phyloP scores from a whole-genome alignment of 1,140 invertebrate species.

The Cepaea nemoralis region DNA sequence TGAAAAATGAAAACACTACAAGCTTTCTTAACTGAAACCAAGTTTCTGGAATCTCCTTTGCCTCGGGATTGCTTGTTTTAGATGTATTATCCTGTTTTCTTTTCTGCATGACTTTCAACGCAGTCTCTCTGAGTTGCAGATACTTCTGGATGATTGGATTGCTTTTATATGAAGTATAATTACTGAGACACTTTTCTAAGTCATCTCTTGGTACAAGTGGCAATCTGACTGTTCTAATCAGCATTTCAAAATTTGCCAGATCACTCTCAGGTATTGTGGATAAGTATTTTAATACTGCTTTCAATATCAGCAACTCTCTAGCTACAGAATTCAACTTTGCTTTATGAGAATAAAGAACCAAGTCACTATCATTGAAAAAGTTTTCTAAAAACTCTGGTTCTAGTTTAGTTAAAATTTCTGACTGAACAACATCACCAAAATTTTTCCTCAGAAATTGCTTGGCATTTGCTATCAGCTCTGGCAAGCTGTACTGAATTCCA shows the following conservation, averaged over 20 bases:
- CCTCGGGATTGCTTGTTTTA: no score
- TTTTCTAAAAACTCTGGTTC: conserved; percentile 2
- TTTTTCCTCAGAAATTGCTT: not conserved
- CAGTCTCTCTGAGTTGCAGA: not conserved
- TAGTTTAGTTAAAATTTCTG: not conserved
- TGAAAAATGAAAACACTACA: not conserved
- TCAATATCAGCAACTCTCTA: conserved; percentile 13
- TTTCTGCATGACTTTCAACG: not conserved
- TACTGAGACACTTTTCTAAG: not conserved
- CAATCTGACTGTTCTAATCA: conserved; percentile 16
- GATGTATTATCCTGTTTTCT: not conserved
- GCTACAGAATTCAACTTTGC: not conserved
- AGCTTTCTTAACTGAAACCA: conserved; percentile 19
- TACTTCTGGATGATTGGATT: conserved; percentile 11
- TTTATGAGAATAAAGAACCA: conserved; percentile 4
- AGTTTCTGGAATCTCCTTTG: conserved; percentile 1
- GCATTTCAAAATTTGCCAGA: not conserved
- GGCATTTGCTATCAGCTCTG: not conserved
- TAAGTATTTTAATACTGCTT: conserved; percentile 15
- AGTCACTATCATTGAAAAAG: conserved; percentile 18
- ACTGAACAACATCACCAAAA: not conserved
- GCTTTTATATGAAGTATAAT: not conserved
- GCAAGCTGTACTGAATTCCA: not conserved
- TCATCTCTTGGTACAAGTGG: not conserved
- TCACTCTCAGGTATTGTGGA: not conserved